Percentiles rank a stretch among this genome's conserved stretches.
phyloP scores from a whole-genome alignment of 1,140 invertebrate genomes.

The Eubasilissa regina region DNA sequence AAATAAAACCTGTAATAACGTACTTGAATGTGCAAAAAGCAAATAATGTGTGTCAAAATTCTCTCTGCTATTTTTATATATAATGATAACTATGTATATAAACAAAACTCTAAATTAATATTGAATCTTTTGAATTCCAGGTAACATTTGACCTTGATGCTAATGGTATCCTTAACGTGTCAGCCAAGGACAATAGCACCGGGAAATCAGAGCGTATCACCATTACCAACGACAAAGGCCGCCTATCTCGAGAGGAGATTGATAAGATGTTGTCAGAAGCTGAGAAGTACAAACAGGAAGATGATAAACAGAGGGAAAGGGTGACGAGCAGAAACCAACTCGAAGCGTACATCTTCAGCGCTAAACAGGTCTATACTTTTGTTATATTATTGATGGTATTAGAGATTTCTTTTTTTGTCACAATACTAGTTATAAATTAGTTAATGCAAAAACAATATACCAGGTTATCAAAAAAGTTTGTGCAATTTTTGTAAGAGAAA shows the following conservation, averaged over 20 bases:
- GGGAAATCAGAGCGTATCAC: slow-evolving; percentile 85
- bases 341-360: slow-evolving; percentile 88
- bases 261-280: slow-evolving; percentile 91
- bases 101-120: no score
- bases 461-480: no score
- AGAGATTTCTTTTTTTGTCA: no score
- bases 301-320: slow-evolving; percentile 77
- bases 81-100: no score
- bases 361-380: slow-evolving; percentile 75
- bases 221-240: slow-evolving; percentile 95
- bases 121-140: slow-evolving; percentile 64
- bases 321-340: slow-evolving; percentile 84
- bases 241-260: slow-evolving; percentile 92
- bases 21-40: no score
- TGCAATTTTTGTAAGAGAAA: no score
- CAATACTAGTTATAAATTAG: no score
- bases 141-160: slow-evolving; percentile 87
- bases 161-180: slow-evolving; percentile 87
- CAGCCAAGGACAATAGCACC: slow-evolving; percentile 84
- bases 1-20: no score
- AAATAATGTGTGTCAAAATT: no score
- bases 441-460: no score
- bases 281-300: slow-evolving; percentile 80
- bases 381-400: no score
- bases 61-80: no score